Base-by-base conservation (phyloP, 2,888 invertebrate genomes). In the Girardia tigrina region DNA sequence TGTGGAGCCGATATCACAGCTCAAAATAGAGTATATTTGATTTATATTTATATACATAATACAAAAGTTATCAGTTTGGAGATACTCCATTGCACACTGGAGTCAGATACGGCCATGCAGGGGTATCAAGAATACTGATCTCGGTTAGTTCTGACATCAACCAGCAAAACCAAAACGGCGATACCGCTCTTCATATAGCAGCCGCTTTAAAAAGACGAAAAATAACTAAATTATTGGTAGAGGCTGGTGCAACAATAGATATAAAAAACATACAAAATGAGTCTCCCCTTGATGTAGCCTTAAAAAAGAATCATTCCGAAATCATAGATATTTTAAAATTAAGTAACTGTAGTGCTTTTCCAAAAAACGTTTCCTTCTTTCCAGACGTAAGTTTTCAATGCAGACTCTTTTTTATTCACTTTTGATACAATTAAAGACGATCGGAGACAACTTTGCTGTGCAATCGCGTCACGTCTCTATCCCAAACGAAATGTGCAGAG, bases 51-150 rank as follows among this genome's bases (percentile, higher is more conserved):
- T 27, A 8, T 14, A 26, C 28, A n/a, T 72, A 12, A 20, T 23
- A 20, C 6, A 12, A 70, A 12, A 14, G 8, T 70, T 14, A 70
- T 23, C 86, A 92, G 91, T 94, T 94, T 83, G 94, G 94, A 2
- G 94, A 94, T 83, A 92, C 94, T 0, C 89, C 94, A 0, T 87
- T 95, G 28, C 94, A 95, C 85, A 94, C 94, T 1, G 91, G 93
- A 0, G 92, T 93, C 2, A 88, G 94, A 26, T 94, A 95, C 84
- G 94, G 94, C 0, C 95, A 95, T 85, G 94, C 94, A 0, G 94
- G 94, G 0, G 94, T 94, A 77, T 91, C 93, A 0, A 88, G 94
- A 75, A 94, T 95, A 80, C 88, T 95, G 75, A 89, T 95, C 79
- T 93, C 93, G 42, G 94, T 93, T 0, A 88, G 90, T 79, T 90